Conservation (phyloP, 2,888 invertebrate species). For the Clitarchus hookeri region DNA sequence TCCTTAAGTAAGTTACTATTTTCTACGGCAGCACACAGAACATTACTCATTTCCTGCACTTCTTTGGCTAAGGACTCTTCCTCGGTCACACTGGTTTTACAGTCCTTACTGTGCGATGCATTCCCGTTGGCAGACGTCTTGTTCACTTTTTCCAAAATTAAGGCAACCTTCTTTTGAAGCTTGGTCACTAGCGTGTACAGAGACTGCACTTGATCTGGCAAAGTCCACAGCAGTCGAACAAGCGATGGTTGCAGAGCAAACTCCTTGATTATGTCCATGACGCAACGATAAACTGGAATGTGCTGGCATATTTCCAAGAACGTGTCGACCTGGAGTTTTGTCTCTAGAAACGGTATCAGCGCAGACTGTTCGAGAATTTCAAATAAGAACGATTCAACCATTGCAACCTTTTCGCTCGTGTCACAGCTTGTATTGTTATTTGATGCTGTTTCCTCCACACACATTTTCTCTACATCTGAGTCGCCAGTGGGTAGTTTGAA, state of each 20-base stretch:
- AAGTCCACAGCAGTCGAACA: slow-evolving; percentile 39
- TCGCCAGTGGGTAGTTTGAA: slow-evolving; percentile 25
- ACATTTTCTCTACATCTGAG: neutral
- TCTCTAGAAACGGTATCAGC: slow-evolving; percentile 40
- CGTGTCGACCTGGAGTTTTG: slow-evolving; percentile 47
- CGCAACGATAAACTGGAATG: slow-evolving; percentile 46
- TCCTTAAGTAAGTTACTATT: slow-evolving; percentile 21
- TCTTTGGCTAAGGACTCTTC: slow-evolving; percentile 34
- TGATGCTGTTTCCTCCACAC: slow-evolving; percentile 15
- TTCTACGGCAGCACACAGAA: slow-evolving; percentile 27
- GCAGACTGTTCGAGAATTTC: slow-evolving; percentile 39
- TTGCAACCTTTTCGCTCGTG: neutral
- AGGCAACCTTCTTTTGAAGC: slow-evolving; percentile 34
- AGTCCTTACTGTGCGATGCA: slow-evolving; percentile 3
- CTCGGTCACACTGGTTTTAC: neutral
- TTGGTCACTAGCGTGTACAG: slow-evolving; percentile 37
- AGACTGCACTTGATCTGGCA: slow-evolving; percentile 39
- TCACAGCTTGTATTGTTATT: neutral
- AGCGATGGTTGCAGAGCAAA: slow-evolving; percentile 37
- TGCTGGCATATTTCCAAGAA: slow-evolving; percentile 52
- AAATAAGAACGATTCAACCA: slow-evolving; percentile 25
- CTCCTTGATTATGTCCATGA: slow-evolving; percentile 41
- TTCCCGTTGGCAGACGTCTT: slow-evolving; percentile 33
- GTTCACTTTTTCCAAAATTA: slow-evolving; percentile 28
- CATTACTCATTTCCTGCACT: slow-evolving; percentile 36